Base-by-base conservation (phyloP, 2,888 invertebrate genomes). In the Lepidocyrtoides sp. region DNA sequence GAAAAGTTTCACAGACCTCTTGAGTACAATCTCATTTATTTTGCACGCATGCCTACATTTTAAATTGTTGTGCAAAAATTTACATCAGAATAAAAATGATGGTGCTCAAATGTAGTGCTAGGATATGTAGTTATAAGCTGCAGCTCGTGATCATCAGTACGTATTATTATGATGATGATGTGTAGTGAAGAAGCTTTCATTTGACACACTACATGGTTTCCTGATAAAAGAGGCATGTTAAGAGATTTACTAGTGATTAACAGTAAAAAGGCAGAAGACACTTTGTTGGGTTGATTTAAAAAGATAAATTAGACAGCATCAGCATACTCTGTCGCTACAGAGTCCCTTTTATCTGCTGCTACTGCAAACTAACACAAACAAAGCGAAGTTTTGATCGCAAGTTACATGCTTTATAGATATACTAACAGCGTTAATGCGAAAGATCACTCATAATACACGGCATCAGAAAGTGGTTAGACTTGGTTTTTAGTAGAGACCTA, bases 261-360 rank as follows among this genome's bases (percentile, higher is more conserved):
- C 63, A 83, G 83, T 41, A 29, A 69, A 72, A 72, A 36, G 72
- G 84, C 10, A 85, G 10, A 79, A 66, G 63, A 48, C 66, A 83
- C 63, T 44, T 66, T 66, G 66, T 83, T 57, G 83, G 63, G 83
- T 83, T 20, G 66, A 83, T 83, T 83, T 83, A 83, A 83, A 83
- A 51, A 63, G 83, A 81, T 63, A 83, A 48, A 44, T 48, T 83
- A 66, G 66, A 60, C 26, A 60, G 23, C 60, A 60, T 26, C 29
- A 29, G n/a, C n/a, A n/a, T n/a, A n/a, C n/a, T n/a, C n/a, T n/a
- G n/a, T n/a, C 44, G 10, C 44, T 14, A 48, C n/a, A n/a, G 7
- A 82, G 57, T 82, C 41, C 17, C 60, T 20, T 54, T 63, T 10
- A 77, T 82, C 36, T 63, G 44, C 82, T 60, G 36, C 26, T 5